Conservation (phyloP, 2,888 invertebrate genomes). For the Torymus aiolomorphi region DNA sequence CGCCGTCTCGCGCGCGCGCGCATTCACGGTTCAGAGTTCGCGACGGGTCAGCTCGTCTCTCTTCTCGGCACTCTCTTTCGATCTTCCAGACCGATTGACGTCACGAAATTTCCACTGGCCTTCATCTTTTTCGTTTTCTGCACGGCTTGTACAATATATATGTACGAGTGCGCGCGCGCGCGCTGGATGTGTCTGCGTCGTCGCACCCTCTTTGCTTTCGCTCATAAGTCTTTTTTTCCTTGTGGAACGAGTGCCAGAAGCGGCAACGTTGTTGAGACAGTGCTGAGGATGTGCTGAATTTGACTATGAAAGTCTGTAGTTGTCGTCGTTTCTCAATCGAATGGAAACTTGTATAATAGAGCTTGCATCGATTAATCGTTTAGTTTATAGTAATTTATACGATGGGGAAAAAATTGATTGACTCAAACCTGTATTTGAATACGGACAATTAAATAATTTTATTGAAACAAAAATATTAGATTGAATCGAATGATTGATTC, state of each 20-base stretch:
- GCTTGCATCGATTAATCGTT: too few relatives aligned
- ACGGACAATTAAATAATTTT: too few relatives aligned
- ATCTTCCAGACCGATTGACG: conserved; percentile 52
- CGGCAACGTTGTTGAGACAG: background rate
- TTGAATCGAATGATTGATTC: too few relatives aligned
- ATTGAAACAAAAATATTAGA: too few relatives aligned
- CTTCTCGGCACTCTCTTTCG: conserved; percentile 5
- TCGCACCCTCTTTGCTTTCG: conserved; percentile 40
- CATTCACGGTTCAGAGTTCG: conserved; percentile 58
- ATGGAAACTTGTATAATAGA: too few relatives aligned
- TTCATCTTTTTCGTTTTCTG: conserved; percentile 45
- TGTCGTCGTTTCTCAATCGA: too few relatives aligned
- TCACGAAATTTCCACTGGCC: conserved; percentile 63
- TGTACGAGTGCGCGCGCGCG: too few relatives aligned
- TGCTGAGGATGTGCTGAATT: too few relatives aligned
- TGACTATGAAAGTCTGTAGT: too few relatives aligned
- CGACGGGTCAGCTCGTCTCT: conserved; percentile 52
- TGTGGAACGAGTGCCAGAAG: background rate
- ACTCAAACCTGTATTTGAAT: too few relatives aligned
- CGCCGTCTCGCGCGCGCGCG: background rate
- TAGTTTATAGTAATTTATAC: too few relatives aligned
- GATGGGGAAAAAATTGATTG: too few relatives aligned
- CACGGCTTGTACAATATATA: conserved; percentile 24
- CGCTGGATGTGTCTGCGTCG: conserved; percentile 18
- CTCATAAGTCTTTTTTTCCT: background rate